These are phyloP conservation scores for Archocentrus centrarchus DNA, from an alignment of 2,113 vertebrate species.

Conservation along the genomic window DNA sequence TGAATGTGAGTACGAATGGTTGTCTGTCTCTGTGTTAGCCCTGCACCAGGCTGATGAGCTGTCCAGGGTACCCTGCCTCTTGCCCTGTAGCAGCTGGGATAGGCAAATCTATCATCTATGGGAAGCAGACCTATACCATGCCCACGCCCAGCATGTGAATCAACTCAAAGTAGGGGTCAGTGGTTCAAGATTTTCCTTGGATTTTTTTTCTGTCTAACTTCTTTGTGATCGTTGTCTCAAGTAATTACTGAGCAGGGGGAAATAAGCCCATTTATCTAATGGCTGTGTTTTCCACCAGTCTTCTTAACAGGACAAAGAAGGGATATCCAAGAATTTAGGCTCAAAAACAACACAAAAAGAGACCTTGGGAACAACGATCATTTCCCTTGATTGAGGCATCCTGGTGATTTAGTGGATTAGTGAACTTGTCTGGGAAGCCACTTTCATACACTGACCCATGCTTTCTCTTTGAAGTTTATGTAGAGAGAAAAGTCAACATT, in stretches of 20 bases:
- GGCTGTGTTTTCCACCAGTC: not conserved
- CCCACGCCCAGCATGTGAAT: not conserved
- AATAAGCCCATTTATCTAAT: slow-evolving; percentile 14
- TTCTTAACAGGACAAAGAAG: slow-evolving; percentile 28
- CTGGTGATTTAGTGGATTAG: slow-evolving; percentile 22
- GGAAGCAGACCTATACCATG: not conserved
- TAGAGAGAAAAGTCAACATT: not conserved
- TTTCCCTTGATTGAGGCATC: slow-evolving; percentile 5
- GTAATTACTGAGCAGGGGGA: not conserved
- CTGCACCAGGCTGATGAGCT: no score
- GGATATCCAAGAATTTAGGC: slow-evolving; percentile 44
- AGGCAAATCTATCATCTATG: no score
- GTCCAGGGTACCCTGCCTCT: no score
- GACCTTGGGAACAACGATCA: slow-evolving; percentile 31
- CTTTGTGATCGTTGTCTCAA: not conserved
- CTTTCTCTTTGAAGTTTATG: slow-evolving; percentile 7
- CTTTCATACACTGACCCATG: not conserved
- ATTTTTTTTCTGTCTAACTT: not conserved
- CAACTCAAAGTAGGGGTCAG: not conserved
- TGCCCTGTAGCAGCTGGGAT: no score
- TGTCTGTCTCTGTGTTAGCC: no score
- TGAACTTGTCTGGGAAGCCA: slow-evolving; percentile 25
- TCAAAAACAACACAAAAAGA: slow-evolving; percentile 28
- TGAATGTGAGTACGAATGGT: no score
- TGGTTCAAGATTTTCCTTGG: not conserved